A percentile compares a stretch with the other conserved stretches of the same genome.
Evolutionary conservation across 2,888 invertebrate species (phyloP).

Genomic region (Aleiodes testaceus): DNA sequence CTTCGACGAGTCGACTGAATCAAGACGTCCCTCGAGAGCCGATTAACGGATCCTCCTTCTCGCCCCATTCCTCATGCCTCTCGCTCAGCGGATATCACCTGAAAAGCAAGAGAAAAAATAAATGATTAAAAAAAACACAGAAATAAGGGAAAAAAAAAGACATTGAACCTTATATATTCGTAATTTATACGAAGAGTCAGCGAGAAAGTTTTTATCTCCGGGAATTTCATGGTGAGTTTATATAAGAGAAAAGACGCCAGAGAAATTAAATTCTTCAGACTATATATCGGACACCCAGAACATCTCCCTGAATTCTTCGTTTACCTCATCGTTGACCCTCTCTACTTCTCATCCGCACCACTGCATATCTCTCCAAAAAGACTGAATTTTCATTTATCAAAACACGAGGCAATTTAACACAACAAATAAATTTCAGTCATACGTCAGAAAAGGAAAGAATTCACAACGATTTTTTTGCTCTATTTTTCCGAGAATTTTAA

Average conservation of each 20-base stretch:
- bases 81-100: constrained; percentile 15
- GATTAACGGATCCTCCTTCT: constrained; percentile 29
- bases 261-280: constrained; percentile 41
- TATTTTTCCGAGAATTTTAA: too few relatives aligned
- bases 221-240: constrained; percentile 34
- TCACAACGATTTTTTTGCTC: too few relatives aligned
- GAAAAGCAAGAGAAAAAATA: constrained; percentile 33
- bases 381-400: neutral
- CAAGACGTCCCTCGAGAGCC: constrained; percentile 33
- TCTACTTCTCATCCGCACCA: constrained; percentile 1
- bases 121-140: constrained; percentile 32
- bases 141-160: neutral
- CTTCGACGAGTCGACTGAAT: constrained; percentile 20
- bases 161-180: constrained; percentile 11
- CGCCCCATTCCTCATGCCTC: constrained; percentile 9
- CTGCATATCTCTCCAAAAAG: neutral
- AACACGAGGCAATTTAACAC: neutral
- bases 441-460: too few relatives aligned
- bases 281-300: neutral
- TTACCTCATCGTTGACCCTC: constrained; percentile 25
- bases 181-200: constrained; percentile 25
- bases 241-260: constrained; percentile 36
- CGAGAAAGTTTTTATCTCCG: constrained; percentile 38
- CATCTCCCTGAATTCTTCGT: constrained; percentile 4
- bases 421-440: too few relatives aligned